phyloP scores from a whole-genome alignment of 2,797 vertebrate genomes.

The Mus minutoides region DNA sequence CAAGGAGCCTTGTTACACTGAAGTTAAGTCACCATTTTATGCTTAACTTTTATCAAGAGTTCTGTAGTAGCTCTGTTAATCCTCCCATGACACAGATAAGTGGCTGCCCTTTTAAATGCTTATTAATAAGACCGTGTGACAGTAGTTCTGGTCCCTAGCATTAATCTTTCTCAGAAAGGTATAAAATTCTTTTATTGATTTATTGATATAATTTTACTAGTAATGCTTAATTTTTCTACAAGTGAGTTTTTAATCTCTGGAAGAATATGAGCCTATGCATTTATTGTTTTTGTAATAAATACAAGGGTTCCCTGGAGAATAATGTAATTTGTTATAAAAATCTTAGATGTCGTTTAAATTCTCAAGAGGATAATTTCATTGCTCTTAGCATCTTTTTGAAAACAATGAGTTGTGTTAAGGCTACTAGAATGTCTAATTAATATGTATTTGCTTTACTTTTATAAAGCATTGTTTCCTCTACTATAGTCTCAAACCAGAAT shows the following conservation, averaged over 20 bases:
- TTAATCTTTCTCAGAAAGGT: conserved; percentile 58
- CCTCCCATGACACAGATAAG: conserved; percentile 48
- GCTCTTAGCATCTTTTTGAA: neutral
- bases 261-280: neutral
- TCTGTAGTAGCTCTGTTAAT: conserved; percentile 32
- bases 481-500: neutral
- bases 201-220: conserved; percentile 51
- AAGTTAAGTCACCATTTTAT: conserved; percentile 6
- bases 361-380: neutral
- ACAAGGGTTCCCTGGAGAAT: neutral
- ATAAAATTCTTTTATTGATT: conserved; percentile 54
- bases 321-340: neutral
- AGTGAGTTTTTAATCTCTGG: conserved; percentile 46
- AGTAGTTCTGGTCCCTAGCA: conserved; percentile 32
- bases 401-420: neutral
- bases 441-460: neutral
- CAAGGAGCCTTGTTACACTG: neutral
- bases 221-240: conserved; percentile 54
- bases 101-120: conserved; percentile 63
- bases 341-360: neutral
- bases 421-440: neutral
- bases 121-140: conserved; percentile 63
- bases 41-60: conserved; percentile 34
- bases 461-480: neutral
- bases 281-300: conserved; percentile 44